A percentile compares a stretch with the other conserved stretches of the same genome.
These are phyloP conservation scores for Sipha flava DNA, from an alignment of 1,140 invertebrate species.

Conservation along the genomic window DNA sequence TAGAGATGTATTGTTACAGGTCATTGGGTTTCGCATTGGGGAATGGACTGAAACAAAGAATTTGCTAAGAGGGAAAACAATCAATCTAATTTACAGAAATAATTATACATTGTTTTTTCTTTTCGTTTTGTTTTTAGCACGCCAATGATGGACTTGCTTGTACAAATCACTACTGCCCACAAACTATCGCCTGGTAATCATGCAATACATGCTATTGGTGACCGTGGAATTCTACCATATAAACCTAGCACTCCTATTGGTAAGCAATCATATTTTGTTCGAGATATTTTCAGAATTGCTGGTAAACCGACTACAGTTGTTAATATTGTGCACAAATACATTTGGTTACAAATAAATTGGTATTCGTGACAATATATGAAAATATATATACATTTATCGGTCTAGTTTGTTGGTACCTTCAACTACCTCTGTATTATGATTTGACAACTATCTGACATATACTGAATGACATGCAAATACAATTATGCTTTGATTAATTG, in stretches of 20 bases:
- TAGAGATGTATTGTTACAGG: neutral
- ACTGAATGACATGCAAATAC: no score
- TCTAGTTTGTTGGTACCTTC: no score
- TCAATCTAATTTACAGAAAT: neutral
- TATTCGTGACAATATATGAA: no score
- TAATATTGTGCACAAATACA: no score
- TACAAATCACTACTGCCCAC: conserved; percentile 64
- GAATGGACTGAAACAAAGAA: neutral
- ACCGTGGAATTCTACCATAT: conserved; percentile 57
- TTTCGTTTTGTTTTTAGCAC: conserved; percentile 50
- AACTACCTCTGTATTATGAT: no score
- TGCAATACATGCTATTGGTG: conserved; percentile 59
- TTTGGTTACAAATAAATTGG: no score
- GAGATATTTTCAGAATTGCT: no score
- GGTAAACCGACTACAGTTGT: no score
- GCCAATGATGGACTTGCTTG: conserved; percentile 73
- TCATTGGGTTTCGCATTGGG: neutral
- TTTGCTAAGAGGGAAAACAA: neutral
- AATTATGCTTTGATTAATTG: no score
- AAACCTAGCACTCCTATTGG: conserved; percentile 74
- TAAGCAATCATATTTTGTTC: conserved; percentile 34
- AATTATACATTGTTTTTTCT: neutral
- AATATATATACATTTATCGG: no score
- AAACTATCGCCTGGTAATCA: conserved; percentile 63
- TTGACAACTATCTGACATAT: no score